phyloP scores from a whole-genome alignment of 2,113 vertebrate genomes.

The Cheirogaleus medius region DNA sequence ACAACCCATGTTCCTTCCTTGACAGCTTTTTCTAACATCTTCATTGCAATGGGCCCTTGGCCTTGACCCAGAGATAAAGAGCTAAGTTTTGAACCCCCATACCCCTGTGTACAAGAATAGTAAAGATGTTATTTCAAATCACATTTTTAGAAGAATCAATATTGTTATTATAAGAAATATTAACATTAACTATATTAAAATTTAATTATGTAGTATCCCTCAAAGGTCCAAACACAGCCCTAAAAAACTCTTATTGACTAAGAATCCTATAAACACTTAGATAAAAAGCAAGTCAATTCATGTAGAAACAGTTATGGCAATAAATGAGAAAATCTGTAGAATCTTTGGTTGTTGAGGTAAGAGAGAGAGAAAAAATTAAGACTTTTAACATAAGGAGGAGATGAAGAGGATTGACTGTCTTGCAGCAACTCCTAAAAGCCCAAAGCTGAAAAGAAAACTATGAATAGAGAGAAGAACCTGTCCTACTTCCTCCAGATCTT shows the following conservation, averaged over 20 bases:
- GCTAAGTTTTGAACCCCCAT: constrained; percentile 88
- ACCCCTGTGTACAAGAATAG: constrained; percentile 84
- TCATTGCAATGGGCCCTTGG: constrained; percentile 93
- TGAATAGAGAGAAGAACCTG: neutral
- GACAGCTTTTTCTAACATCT: constrained; percentile 89
- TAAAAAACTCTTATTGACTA: neutral
- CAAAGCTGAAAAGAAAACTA: neutral
- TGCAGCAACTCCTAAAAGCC: neutral
- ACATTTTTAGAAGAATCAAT: neutral
- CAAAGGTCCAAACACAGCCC: neutral
- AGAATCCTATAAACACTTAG: neutral
- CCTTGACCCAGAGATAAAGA: constrained; percentile 95
- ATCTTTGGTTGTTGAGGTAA: neutral
- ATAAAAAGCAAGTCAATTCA: neutral
- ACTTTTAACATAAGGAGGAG: neutral
- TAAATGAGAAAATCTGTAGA: neutral
- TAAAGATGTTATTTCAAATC: neutral
- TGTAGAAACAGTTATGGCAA: neutral
- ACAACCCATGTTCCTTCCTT: constrained; percentile 94
- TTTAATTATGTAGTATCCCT: neutral
- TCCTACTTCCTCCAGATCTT: neutral
- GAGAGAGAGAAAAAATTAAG: neutral
- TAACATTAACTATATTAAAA: neutral
- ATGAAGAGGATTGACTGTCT: neutral
- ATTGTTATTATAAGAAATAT: neutral